Evolutionary conservation across 2,797 vertebrate genomes (phyloP), one percentile per base, ranked within the genome.

Genomic region (Enteromius mattozi): DNA sequence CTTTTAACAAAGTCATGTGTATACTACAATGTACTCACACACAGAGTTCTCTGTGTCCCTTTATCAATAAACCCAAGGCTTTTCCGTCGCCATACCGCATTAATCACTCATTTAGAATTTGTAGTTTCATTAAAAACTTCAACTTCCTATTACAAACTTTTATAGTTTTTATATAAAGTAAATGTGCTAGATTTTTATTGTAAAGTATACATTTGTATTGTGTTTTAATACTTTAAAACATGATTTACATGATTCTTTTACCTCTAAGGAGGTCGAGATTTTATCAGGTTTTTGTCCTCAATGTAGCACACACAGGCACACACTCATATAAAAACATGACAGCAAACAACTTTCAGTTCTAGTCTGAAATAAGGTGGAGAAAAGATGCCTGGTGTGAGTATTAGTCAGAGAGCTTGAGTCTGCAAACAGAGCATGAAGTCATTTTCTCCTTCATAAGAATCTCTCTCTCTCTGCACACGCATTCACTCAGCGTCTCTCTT

Each of bases 391-490:
- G 71, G 81, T 65, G 71, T 66, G 71, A 75, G 72, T 65, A 75
- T 82, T 72, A 49, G 56, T 74, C 54, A 74, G 54, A 82, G 80
- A 49, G 68, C 12, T 27, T 71, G 80, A 82, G 70, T 13, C 56
- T 51, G 65, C 71, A 82, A 82, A 82, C 71, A 82, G 59, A 82
- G 71, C 70, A 75, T 82, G 30, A 75, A 74, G 81, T 82, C 8
- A 83, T 76, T 83, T 83, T 65, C 71, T 82, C 81, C 71, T 75
- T 66, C 81, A 66, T 65, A 13, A 40, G 10, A 65, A 35, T 74
- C 12, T 47, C 40, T 49, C 37, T 72, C 79, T 54, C 10, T 61
- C 16, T 69, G 59, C 47, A 12, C 66, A 69, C 21, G 13, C 10
- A 42, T 76, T 71, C 19, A 47, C 37, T 61, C 68, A 27, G 1